A percentile compares a stretch with the other conserved stretches of the same genome.
These are phyloP conservation scores for Dilophus febrilis DNA, from an alignment of 2,888 invertebrate species.

Conservation along the genomic window DNA sequence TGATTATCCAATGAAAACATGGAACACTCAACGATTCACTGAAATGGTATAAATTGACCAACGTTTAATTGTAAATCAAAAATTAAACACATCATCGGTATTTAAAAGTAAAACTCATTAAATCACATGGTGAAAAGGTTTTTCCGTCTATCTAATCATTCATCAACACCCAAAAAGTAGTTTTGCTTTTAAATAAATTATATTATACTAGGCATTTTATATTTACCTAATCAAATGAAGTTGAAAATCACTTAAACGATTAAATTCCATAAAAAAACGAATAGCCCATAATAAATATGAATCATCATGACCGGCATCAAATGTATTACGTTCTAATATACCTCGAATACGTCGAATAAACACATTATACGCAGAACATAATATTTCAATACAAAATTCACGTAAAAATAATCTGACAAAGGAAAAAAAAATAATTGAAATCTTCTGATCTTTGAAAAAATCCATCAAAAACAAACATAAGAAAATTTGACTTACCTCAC, in stretches of 20 bases:
- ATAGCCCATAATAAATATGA: conserved; percentile 89
- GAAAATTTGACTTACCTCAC: conserved; percentile 35
- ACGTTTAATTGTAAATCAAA: not conserved
- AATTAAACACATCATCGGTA: too few relatives aligned
- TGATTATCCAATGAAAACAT: conserved; percentile 73
- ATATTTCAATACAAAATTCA: conserved; percentile 85
- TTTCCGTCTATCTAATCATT: too few relatives aligned
- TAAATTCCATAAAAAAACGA: conserved; percentile 95
- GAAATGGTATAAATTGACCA: conserved; percentile 25
- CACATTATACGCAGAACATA: conserved; percentile 83
- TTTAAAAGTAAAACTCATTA: too few relatives aligned
- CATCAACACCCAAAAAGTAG: too few relatives aligned
- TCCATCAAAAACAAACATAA: too few relatives aligned
- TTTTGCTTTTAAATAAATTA: conserved; percentile 1
- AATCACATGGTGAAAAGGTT: too few relatives aligned
- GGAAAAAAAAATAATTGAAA: conserved; percentile 19
- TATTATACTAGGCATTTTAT: not conserved
- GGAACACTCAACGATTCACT: conserved; percentile 87
- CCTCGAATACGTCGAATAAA: conserved; percentile 80
- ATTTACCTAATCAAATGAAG: conserved; percentile 74
- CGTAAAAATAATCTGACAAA: conserved; percentile 70
- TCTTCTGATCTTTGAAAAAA: not conserved
- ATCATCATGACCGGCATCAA: conserved; percentile 71
- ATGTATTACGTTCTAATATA: conserved; percentile 44
- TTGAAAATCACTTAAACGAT: conserved; percentile 70